Conservation (phyloP, 1,140 invertebrate species). For the Drosophila gunungcola region DNA sequence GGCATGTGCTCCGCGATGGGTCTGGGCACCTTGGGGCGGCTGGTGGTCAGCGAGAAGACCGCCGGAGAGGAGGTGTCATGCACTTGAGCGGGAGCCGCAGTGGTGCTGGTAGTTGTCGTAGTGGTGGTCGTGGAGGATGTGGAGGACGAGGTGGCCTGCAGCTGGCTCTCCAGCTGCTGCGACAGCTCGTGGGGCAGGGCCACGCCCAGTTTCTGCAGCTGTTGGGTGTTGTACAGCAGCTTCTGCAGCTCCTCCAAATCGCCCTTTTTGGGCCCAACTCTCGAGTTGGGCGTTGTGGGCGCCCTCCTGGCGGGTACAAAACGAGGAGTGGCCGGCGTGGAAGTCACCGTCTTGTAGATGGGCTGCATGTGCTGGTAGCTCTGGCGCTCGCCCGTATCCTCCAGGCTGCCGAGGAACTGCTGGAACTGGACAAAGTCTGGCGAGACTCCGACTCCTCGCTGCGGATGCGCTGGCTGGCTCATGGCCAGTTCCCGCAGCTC, state of each 20-base stretch:
- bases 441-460: background rate
- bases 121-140: slow-evolving; percentile 6
- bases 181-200: slow-evolving; percentile 79
- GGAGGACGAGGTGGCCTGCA: slow-evolving; percentile 44
- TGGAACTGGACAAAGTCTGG: slow-evolving; percentile 64
- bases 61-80: slow-evolving; percentile 73
- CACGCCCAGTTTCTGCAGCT: slow-evolving; percentile 84
- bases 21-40: slow-evolving; percentile 37
- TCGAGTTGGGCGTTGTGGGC: slow-evolving; percentile 3
- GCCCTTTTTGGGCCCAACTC: slow-evolving; percentile 11
- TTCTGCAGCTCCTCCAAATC: slow-evolving; percentile 77
- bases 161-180: slow-evolving; percentile 68
- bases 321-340: background rate
- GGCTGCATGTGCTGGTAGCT: slow-evolving; percentile 76
- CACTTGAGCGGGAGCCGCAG: slow-evolving; percentile 22
- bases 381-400: slow-evolving; percentile 62
- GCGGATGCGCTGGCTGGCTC: slow-evolving; percentile 62
- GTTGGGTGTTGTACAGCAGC: slow-evolving; percentile 77
- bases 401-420: slow-evolving; percentile 68
- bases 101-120: slow-evolving; percentile 22
- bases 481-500: slow-evolving; percentile 71
- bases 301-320: slow-evolving; percentile 13
- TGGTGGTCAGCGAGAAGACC: slow-evolving; percentile 77
- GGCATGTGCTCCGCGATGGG: slow-evolving; percentile 28
- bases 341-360: slow-evolving; percentile 65